Conservation (phyloP, 2,113 vertebrate genomes). For the Erinaceus europaeus region DNA sequence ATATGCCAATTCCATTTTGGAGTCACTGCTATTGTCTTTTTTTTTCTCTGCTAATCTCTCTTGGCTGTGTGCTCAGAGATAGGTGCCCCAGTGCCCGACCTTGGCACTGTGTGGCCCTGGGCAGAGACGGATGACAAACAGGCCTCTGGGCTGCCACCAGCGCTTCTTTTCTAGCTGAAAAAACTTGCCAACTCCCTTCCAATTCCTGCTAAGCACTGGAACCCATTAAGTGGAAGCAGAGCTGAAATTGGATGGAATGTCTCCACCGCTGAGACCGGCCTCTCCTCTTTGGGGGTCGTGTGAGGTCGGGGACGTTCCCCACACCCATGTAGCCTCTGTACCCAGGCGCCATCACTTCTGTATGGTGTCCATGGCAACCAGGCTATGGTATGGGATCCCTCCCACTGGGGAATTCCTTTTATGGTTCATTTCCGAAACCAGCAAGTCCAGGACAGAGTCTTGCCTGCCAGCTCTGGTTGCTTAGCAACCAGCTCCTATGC, state of each 20-base stretch:
- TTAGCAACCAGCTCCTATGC: slow-evolving; percentile 85
- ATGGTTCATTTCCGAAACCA: slow-evolving; percentile 85
- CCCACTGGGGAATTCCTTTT: slow-evolving; percentile 85
- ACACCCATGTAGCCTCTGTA: slow-evolving; percentile 71
- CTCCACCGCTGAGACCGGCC: slow-evolving; percentile 51
- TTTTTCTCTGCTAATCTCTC: slow-evolving; percentile 32
- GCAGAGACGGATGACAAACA: slow-evolving; percentile 37
- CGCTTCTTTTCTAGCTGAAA: slow-evolving; percentile 69
- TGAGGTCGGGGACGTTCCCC: background rate
- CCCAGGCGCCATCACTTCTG: slow-evolving; percentile 81
- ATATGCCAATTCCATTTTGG: slow-evolving; percentile 41
- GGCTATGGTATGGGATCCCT: slow-evolving; percentile 80
- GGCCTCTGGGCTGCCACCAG: slow-evolving; percentile 45
- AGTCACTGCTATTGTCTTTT: slow-evolving; percentile 49
- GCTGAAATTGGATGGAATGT: slow-evolving; percentile 60
- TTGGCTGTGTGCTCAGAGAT: slow-evolving; percentile 42
- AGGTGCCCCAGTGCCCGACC: slow-evolving; percentile 27
- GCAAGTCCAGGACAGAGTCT: slow-evolving; percentile 79
- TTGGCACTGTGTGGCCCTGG: slow-evolving; percentile 19
- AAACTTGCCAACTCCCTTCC: slow-evolving; percentile 48
- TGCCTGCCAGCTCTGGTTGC: slow-evolving; percentile 83
- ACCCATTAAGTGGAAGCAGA: slow-evolving; percentile 62
- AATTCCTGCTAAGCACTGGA: slow-evolving; percentile 60
- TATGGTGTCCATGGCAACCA: slow-evolving; percentile 84
- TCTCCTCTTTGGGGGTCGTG: background rate